Conservation (phyloP, 1,140 invertebrate species). For the Drosophila murphyi region DNA sequence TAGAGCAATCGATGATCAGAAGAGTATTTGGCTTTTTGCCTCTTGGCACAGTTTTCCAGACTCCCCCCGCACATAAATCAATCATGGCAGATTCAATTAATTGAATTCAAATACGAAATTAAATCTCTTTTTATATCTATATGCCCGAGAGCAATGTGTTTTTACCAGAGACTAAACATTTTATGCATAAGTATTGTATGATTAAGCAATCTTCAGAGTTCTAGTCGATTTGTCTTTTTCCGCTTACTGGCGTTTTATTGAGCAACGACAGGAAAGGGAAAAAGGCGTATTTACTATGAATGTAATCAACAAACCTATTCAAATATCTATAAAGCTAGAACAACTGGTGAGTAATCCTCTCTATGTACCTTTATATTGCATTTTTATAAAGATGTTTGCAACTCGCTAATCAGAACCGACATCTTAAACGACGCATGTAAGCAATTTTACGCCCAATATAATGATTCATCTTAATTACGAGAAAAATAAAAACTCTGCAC, state of each 20-base stretch:
- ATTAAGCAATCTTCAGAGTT: slow-evolving; percentile 41
- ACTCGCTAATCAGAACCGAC: slow-evolving; percentile 47
- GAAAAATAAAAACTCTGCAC: background rate
- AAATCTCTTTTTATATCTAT: slow-evolving; percentile 14
- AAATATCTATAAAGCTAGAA: background rate
- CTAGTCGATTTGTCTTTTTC: slow-evolving; percentile 85
- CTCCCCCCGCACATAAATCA: slow-evolving; percentile 67
- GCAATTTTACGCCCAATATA: slow-evolving; percentile 56
- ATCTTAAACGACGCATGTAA: slow-evolving; percentile 41
- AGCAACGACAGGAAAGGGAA: slow-evolving; percentile 84
- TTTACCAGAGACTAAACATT: slow-evolving; percentile 1
- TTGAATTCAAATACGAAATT: slow-evolving; percentile 56
- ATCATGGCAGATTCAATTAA: slow-evolving; percentile 78
- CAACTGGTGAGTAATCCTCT: slow-evolving; percentile 43
- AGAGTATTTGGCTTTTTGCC: slow-evolving; percentile 26
- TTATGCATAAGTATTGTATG: too few species aligned
- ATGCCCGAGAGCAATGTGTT: slow-evolving; percentile 53
- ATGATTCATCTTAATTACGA: slow-evolving; percentile 23
- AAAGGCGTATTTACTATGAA: slow-evolving; percentile 84
- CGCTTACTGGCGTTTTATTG: slow-evolving; percentile 83
- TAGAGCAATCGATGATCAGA: slow-evolving; percentile 38
- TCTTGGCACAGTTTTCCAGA: slow-evolving; percentile 80
- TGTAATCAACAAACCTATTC: slow-evolving; percentile 49
- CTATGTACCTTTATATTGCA: background rate
- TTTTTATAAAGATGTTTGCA: background rate